phyloP scores from a whole-genome alignment of 2,888 invertebrate species.

The Drosophila fulvimacula region DNA sequence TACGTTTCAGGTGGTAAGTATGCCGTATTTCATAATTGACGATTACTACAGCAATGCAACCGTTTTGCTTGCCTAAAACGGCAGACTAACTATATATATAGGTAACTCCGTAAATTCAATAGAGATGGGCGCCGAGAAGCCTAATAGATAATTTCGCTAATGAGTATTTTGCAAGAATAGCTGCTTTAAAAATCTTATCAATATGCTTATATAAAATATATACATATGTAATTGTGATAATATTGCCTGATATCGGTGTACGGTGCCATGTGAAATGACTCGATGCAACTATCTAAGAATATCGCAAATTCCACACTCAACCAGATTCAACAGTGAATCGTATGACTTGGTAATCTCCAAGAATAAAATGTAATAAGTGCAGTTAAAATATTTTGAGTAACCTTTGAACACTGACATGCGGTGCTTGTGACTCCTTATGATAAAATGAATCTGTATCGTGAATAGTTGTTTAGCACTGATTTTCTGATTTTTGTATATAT shows the following conservation, averaged over 20 bases:
- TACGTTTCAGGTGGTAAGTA: constrained; percentile 56
- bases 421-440: constrained; percentile 14
- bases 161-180: constrained; percentile 20
- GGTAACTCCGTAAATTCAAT: constrained; percentile 7
- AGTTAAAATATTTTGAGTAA: neutral
- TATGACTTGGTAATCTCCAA: neutral
- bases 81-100: constrained; percentile 43
- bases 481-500: constrained; percentile 1
- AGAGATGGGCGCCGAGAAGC: constrained; percentile 43
- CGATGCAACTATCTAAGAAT: neutral
- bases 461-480: neutral
- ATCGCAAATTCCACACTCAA: neutral
- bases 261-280: constrained; percentile 7
- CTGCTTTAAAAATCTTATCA: neutral
- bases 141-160: neutral
- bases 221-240: constrained; percentile 22
- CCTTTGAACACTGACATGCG: neutral
- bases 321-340: neutral
- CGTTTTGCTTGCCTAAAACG: constrained; percentile 55
- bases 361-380: neutral
- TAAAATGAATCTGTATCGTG: neutral
- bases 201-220: constrained; percentile 40
- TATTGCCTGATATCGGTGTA: constrained; percentile 23
- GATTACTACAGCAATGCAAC: constrained; percentile 35
- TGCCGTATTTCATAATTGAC: constrained; percentile 27